Evolutionary conservation across 2,888 invertebrate species (phyloP).

Genomic region (Papilio demoleus): DNA sequence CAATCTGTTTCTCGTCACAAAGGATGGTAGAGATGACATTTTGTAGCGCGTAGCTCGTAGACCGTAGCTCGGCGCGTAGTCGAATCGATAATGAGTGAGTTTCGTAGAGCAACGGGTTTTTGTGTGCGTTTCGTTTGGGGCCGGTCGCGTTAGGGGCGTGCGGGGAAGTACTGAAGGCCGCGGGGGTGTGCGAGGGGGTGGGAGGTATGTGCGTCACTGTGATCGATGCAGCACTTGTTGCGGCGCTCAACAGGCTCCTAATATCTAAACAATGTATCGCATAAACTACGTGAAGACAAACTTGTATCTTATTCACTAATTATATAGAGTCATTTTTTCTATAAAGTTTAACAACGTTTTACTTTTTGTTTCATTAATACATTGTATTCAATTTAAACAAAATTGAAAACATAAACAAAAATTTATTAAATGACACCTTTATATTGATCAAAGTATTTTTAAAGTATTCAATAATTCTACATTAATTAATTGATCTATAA

Average conservation of each 20-base stretch:
- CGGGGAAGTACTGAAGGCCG: slow-evolving; percentile 44
- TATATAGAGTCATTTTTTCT: background rate
- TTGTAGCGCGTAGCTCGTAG: slow-evolving; percentile 20
- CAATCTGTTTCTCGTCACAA: background rate
- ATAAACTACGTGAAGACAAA: slow-evolving; percentile 12
- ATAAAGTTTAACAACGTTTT: background rate
- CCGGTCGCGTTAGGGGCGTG: slow-evolving; percentile 28
- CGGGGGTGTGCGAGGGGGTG: slow-evolving; percentile 47
- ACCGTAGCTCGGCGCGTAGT: slow-evolving; percentile 9
- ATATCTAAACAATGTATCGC: slow-evolving; percentile 39
- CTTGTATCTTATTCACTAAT: slow-evolving; percentile 20
- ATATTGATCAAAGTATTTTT: no score
- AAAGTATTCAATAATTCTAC: no score
- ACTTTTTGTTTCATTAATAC: background rate
- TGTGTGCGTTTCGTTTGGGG: slow-evolving; percentile 35
- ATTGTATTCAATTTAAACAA: background rate
- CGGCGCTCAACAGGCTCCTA: slow-evolving; percentile 74
- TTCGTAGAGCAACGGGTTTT: slow-evolving; percentile 36
- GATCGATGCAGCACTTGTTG: slow-evolving; percentile 82
- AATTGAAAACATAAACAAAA: background rate
- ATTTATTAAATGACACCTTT: no score
- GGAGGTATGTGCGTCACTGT: slow-evolving; percentile 59
- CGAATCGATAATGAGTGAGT: slow-evolving; percentile 41
- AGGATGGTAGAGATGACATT: background rate
- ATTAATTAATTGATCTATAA: no score